These are phyloP conservation scores for Epinephelus fuscoguttatus DNA, from an alignment of 2,113 vertebrate species.

Conservation along the genomic window DNA sequence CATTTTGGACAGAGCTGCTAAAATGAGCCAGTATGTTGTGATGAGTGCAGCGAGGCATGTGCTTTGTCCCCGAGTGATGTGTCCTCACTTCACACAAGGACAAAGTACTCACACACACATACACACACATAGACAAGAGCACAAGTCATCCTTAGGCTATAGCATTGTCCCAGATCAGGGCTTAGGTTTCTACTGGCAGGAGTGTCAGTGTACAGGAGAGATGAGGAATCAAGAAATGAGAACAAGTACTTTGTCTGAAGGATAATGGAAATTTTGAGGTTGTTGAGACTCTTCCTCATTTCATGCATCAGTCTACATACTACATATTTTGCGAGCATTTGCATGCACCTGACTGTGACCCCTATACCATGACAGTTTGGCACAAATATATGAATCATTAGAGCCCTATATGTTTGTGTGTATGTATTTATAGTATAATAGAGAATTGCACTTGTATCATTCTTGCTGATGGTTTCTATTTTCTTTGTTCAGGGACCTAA, in stretches of 20 bases:
- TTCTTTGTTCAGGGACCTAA: slow-evolving; percentile 68
- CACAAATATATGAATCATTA: no score
- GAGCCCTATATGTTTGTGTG: no score
- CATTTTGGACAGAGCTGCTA: slow-evolving; percentile 58
- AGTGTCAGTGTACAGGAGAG: slow-evolving; percentile 68
- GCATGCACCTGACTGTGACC: no score
- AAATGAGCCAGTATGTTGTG: slow-evolving; percentile 59
- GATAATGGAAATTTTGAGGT: slow-evolving; percentile 72
- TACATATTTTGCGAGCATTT: no score
- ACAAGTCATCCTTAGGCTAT: slow-evolving; percentile 68
- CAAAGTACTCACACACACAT: slow-evolving; percentile 28
- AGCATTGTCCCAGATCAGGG: slow-evolving; percentile 81
- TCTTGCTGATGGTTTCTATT: background rate
- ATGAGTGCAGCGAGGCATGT: slow-evolving; percentile 60
- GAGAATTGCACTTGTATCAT: background rate
- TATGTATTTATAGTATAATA: background rate
- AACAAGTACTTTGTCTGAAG: slow-evolving; percentile 78
- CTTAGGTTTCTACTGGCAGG: slow-evolving; percentile 82
- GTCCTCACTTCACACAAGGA: slow-evolving; percentile 57
- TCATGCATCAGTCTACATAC: no score
- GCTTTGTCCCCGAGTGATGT: slow-evolving; percentile 55
- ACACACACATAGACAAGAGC: background rate
- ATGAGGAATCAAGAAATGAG: slow-evolving; percentile 33
- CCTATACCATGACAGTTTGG: no score
- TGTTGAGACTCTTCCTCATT: background rate